These are phyloP conservation scores for Hypocryptadius cinnamomeus DNA, from an alignment of 2,113 vertebrate species.

Conservation along the genomic window DNA sequence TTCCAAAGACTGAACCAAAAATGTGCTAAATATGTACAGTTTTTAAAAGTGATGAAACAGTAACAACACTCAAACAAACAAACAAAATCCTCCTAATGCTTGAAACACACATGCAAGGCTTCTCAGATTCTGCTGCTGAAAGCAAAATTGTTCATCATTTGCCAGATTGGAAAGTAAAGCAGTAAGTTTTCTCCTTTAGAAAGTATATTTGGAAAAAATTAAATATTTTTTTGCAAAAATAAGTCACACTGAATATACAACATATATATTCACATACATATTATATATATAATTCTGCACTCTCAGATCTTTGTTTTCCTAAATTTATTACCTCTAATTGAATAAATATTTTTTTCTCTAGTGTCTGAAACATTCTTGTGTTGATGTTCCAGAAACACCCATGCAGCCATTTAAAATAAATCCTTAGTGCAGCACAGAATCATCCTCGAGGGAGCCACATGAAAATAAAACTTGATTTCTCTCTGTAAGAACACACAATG, in stretches of 20 bases:
- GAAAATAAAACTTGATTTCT: background rate
- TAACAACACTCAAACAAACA: background rate
- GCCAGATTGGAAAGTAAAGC: background rate
- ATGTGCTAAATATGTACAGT: background rate
- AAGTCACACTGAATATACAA: background rate
- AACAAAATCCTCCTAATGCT: background rate
- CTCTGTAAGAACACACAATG: background rate
- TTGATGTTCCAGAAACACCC: background rate
- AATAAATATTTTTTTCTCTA: background rate
- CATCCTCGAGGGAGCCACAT: background rate
- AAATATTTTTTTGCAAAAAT: background rate
- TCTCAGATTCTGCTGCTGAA: background rate
- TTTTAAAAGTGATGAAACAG: background rate
- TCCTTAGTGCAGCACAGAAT: background rate
- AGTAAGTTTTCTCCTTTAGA: background rate
- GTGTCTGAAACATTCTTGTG: background rate
- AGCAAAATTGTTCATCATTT: background rate
- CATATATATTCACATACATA: background rate
- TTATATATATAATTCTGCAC: background rate
- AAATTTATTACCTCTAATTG: background rate
- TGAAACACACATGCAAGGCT: background rate
- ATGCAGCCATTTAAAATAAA: background rate
- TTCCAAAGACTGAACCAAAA: background rate
- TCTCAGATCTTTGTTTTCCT: background rate
- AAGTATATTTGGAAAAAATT: background rate